phyloP scores from a whole-genome alignment of 2,888 invertebrate genomes.

The Yponomeuta plumbellus region DNA sequence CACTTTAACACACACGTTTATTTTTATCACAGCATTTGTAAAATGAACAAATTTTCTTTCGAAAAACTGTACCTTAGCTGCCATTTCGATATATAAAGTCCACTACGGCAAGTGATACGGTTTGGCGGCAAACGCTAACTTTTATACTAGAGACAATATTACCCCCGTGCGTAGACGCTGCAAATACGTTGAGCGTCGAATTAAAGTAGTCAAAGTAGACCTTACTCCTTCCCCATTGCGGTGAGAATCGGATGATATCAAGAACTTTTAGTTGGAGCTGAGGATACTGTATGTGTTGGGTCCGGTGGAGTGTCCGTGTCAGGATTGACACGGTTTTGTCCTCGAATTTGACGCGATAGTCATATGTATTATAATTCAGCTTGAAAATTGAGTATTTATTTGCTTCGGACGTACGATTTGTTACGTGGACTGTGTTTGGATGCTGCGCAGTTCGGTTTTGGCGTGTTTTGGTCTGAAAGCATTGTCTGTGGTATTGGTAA shows the following conservation, averaged over 20 bases:
- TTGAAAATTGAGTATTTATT: neutral
- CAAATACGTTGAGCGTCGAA: slow-evolving; percentile 6
- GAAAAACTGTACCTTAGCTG: slow-evolving; percentile 59
- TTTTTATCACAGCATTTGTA: neutral
- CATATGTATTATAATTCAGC: neutral
- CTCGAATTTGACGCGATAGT: slow-evolving; percentile 1
- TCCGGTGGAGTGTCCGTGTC: neutral
- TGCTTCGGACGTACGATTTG: neutral
- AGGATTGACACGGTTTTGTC: neutral
- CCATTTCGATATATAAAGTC: slow-evolving; percentile 66
- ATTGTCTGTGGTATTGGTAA: no score
- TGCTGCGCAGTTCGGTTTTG: neutral
- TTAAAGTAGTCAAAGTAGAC: neutral
- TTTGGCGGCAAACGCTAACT: slow-evolving; percentile 46
- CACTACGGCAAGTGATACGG: slow-evolving; percentile 65
- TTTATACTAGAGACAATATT: slow-evolving; percentile 53
- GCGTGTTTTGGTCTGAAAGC: neutral
- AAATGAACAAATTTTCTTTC: slow-evolving; percentile 7
- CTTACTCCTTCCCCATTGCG: neutral
- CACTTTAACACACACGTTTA: neutral
- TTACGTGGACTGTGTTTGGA: neutral
- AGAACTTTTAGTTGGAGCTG: neutral
- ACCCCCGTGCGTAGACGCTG: slow-evolving; percentile 45
- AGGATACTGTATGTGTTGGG: neutral
- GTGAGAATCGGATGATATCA: neutral